Evolutionary conservation across 2,797 vertebrate species (phyloP).

Genomic region (Malurus leucopterus): DNA sequence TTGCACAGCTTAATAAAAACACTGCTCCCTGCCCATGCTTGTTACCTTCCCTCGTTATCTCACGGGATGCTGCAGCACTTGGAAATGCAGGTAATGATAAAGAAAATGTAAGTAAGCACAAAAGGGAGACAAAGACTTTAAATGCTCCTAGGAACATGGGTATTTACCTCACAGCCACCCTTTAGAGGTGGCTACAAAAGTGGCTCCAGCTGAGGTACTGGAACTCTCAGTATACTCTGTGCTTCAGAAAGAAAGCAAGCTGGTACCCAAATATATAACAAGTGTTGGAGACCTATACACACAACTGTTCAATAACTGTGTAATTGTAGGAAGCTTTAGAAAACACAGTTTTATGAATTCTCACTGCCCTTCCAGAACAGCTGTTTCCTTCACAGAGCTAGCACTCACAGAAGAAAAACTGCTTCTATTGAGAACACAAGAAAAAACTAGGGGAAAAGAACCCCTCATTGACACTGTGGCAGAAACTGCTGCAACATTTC

Average conservation of each 20-base stretch:
- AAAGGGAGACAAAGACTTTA: background rate
- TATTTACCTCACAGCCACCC: background rate
- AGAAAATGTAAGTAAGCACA: background rate
- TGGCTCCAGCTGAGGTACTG: background rate
- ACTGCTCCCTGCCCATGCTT: background rate
- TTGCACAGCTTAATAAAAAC: background rate
- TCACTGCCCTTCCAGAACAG: background rate
- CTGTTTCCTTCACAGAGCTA: background rate
- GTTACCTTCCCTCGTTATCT: background rate
- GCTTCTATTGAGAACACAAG: background rate
- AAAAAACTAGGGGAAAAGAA: accelerated
- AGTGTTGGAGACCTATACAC: background rate
- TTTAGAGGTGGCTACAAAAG: background rate
- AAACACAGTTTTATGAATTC: background rate
- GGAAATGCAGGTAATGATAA: background rate
- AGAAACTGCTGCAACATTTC: background rate
- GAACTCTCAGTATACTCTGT: background rate
- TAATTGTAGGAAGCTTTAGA: background rate
- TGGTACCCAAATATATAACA: background rate
- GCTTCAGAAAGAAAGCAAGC: background rate
- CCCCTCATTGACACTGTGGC: accelerated
- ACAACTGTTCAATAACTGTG: too few relatives aligned
- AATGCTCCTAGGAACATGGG: background rate
- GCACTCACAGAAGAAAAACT: background rate
- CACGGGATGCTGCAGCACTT: background rate